Evolutionary conservation across 2,113 vertebrate species (phyloP), one percentile per base, ranked within the genome.

Genomic region (Gallinago undulata): DNA sequence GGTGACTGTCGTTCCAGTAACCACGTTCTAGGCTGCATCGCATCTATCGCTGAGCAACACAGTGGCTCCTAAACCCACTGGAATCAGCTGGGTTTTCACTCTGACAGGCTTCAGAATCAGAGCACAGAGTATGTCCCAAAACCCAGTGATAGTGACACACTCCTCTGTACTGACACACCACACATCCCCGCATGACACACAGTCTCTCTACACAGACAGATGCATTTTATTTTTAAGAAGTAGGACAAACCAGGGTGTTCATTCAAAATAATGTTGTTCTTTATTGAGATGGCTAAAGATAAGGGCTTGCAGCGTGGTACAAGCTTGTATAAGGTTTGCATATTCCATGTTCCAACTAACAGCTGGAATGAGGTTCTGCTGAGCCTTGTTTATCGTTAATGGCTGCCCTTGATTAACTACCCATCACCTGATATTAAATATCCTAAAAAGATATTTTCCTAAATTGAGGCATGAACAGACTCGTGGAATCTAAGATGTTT

Each of bases 371-470:
- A 85, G 37, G 74, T 74, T 96, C 78, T 83, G 55, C 50, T 91
- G 59, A 91, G 74, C 84, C 64, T 86, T 59, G 27, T 72, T 84
- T 83, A 62, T 76, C 27, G 13, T 83, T 83, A 94, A 85, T 74
- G 81, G 35, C 75, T 83, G 89, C 78, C 30, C 59, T 64, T 80
- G 31, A 69, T 5, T 88, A 59, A 85, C 94, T 96, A 96, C 23
- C 15, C 45, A 66, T 85, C 66, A 76, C 51, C 63, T 79, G 87
- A 91, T 66, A 94, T 57, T 91, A 82, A 85, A 90, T 93, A 93
- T 33, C 96, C 95, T 97, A 96, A 91, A 87, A 87, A 94, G 81
- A 93, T 95, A 88, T 85, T 88, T 94, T 59, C 55, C 93, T 96
- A 97, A 22, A 19, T 15, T 83, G 87, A 90, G 81, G 81, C 92